These are phyloP conservation scores for Gisinianus flammeolus DNA, from an alignment of 2,888 invertebrate genomes.

Conservation along the genomic window DNA sequence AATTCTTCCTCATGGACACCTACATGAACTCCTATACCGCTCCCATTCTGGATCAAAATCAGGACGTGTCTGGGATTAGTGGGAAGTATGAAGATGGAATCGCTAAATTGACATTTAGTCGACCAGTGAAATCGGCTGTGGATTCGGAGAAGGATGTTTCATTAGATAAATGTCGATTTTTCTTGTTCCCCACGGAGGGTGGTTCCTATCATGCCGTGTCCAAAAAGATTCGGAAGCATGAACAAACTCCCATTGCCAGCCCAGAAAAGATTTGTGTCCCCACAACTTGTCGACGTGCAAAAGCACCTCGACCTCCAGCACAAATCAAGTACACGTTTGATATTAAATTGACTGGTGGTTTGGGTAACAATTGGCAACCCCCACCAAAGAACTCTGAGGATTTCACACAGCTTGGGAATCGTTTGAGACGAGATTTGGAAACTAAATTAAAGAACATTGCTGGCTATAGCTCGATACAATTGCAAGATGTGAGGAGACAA, in stretches of 20 bases:
- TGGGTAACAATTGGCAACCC: constrained; percentile 16
- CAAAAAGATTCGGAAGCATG: constrained; percentile 84
- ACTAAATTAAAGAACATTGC: constrained; percentile 69
- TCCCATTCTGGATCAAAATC: constrained; percentile 60
- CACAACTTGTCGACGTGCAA: constrained; percentile 47
- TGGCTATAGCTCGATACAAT: constrained; percentile 74
- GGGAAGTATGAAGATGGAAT: constrained; percentile 77
- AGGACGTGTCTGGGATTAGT: constrained; percentile 70
- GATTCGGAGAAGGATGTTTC: constrained; percentile 64
- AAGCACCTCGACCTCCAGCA: constrained; percentile 63
- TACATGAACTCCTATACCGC: constrained; percentile 80
- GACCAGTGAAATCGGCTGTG: constrained; percentile 73
- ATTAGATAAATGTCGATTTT: constrained; percentile 70
- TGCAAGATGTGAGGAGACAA: constrained; percentile 72
- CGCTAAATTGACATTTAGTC: constrained; percentile 77
- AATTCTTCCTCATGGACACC: constrained; percentile 86
- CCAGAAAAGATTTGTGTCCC: constrained; percentile 79
- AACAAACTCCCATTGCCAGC: constrained; percentile 73
- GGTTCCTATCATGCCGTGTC: constrained; percentile 81
- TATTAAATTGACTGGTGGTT: constrained; percentile 63
- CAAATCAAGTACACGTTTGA: constrained; percentile 53
- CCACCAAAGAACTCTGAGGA: constrained; percentile 25
- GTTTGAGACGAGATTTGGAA: constrained; percentile 71
- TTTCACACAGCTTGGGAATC: constrained; percentile 67
- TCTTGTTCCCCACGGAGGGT: constrained; percentile 86